Evolutionary conservation across 2,888 invertebrate genomes (phyloP).

Genomic region (Mythimna pallens): DNA sequence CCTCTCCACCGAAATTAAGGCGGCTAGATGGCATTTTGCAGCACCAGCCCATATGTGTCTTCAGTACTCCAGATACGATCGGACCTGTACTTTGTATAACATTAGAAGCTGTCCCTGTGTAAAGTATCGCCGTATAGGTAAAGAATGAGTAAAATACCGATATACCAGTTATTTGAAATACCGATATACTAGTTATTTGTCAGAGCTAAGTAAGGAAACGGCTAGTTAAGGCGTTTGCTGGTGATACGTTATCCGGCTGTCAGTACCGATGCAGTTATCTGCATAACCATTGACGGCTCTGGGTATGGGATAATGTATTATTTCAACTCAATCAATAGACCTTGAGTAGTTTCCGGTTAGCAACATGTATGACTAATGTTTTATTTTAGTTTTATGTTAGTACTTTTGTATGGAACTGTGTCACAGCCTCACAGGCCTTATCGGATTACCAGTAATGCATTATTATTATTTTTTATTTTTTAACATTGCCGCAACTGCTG

Average conservation of each 20-base stretch:
- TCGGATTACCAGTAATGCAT: no score
- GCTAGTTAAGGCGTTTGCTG: constrained; percentile 19
- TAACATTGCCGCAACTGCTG: no score
- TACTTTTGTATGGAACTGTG: no score
- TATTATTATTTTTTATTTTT: no score
- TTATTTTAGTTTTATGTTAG: neutral
- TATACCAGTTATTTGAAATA: neutral
- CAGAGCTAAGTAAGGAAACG: constrained; percentile 35
- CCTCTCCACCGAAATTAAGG: no score
- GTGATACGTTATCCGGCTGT: constrained; percentile 49
- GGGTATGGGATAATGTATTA: constrained; percentile 36
- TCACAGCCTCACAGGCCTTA: no score
- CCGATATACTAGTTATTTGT: constrained; percentile 33
- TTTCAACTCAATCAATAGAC: constrained; percentile 44
- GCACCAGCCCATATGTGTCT: no score
- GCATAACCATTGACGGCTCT: constrained; percentile 48
- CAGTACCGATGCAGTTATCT: constrained; percentile 56
- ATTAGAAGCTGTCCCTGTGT: no score
- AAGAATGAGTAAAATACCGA: neutral
- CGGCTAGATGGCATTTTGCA: no score
- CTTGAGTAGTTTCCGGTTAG: constrained; percentile 28
- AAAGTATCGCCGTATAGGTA: neutral
- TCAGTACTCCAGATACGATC: no score
- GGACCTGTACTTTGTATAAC: no score
- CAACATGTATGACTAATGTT: neutral